Evolutionary conservation across 2,888 invertebrate species (phyloP).

Genomic region (Drosophila neotestacea): DNA sequence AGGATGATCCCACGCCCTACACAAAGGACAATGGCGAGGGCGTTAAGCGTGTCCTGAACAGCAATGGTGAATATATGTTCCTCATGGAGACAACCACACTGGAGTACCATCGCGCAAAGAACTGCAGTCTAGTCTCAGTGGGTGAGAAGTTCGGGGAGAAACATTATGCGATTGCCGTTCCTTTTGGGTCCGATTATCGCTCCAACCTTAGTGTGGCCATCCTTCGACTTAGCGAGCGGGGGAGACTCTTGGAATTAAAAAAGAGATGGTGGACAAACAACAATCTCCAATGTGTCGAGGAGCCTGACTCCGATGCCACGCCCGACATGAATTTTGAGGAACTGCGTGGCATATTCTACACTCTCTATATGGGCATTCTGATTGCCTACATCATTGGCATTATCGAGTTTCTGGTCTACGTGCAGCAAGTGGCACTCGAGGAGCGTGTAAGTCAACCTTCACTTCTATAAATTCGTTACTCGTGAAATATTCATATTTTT

Average conservation of each 20-base stretch:
- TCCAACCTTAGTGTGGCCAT: conserved; percentile 94
- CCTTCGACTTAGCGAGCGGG: conserved; percentile 95
- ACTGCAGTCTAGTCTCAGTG: conserved; percentile 92
- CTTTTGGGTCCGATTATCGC: conserved; percentile 90
- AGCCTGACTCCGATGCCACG: conserved; percentile 57
- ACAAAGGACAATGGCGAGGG: conserved; percentile 92
- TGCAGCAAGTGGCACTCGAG: conserved; percentile 90
- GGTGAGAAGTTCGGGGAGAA: conserved; percentile 94
- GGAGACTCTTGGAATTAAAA: conserved; percentile 92
- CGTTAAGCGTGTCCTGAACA: conserved; percentile 91
- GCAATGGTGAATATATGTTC: conserved; percentile 93
- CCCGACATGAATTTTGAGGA: conserved; percentile 86
- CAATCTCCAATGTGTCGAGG: conserved; percentile 83
- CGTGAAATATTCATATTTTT: no score
- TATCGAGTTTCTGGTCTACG: conserved; percentile 93
- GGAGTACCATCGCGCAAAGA: conserved; percentile 93
- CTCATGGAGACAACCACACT: conserved; percentile 98
- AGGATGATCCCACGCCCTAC: conserved; percentile 92
- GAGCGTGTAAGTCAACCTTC: conserved; percentile 87
- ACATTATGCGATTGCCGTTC: conserved; percentile 97
- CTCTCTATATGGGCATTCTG: conserved; percentile 90
- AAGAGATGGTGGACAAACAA: conserved; percentile 95
- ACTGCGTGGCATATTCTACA: conserved; percentile 96
- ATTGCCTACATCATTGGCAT: conserved; percentile 91
- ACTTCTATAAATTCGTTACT: no score